Base-by-base conservation (phyloP, 2,113 vertebrate species). In the Crotalus tigris region DNA sequence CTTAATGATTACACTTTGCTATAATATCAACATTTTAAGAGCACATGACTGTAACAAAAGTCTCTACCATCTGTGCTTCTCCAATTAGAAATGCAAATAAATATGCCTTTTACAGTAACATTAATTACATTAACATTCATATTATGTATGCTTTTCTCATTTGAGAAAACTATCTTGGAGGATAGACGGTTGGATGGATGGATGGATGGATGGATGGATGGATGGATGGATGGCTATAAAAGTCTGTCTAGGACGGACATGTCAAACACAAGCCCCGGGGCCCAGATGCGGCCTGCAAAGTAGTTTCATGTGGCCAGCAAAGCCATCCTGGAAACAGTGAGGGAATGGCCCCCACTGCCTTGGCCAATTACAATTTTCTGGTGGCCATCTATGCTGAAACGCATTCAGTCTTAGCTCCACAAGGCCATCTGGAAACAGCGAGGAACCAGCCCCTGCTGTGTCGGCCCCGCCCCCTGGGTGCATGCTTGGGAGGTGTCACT, bases 71-170 rank as follows among this genome's bases (percentile, higher is more conserved):
- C 97, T 97, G 96, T 97, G 96, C 97, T 97, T 96, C 94, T 94
- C 96, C 96, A 97, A 97, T 97, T 97, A 97, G 95, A 94, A 96
- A 96, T 96, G 96, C 96, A 96, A 97, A 96, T 96, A 97, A 96
- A 97, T 96, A 96, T 96, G 96, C 96, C 96, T 97, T 97, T 97
- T 97, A 96, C 96, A 96, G 93, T 96, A 97, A 97, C 95, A 97
- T 97, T 95, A 97, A 96, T 96, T 96, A 96, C 95, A 95, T 96
- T 93, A 96, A 95, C 0, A 4, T 0, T 0, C 92, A 90, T 94
- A 85, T 57, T 92, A 94, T 94, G 85, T 86, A 89, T 94, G 94
- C 93, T 94, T 87, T 53, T 33, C 39, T 75, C 94, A 91, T 94
- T n/a, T 54, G 94, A 96, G 92, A 86, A 93, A 93, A 55, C 86